Base-by-base conservation (phyloP, 2,888 invertebrate species). In the Ferdinandea cuprea region DNA sequence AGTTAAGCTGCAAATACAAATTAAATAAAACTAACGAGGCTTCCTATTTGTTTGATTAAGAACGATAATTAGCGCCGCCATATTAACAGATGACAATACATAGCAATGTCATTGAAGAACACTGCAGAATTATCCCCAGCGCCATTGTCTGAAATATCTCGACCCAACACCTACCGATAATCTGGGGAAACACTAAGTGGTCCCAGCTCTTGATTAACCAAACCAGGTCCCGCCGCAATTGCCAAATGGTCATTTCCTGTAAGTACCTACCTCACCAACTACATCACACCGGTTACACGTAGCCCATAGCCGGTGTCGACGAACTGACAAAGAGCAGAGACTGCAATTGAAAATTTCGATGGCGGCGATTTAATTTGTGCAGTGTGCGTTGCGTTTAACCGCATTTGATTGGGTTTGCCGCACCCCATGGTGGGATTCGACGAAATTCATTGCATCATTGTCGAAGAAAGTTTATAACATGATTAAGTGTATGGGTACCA, bases 351-450 rank as follows among this genome's bases (percentile, higher is more conserved):
- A 74, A 69, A 50, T 66, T 77, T 76, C 65, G 46, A 59, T 46
- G 71, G 35, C 52, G 71, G 35, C 61, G 48, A 48, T 65, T 81
- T 77, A 77, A 77, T 76, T 77, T 77, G 66, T 77, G 65, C 71
- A 71, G 54, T 72, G 54, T 72, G 77, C 77, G 61, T 76, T 72
- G 81, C 71, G 66, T 76, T 65, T 48, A 66, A 72, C 77, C 71
- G 61, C 81, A 66, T 71, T 61, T 54, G 65, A 71, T 56, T 65
- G 48, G 76, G 71, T 59, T 76, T 25, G 30, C 48, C 48, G 25
- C 44, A 11, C 58, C 37, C 76, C 44, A 61, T 58, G 69, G 63
- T 63, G 58, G 50, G 63, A 46, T 58, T 46, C 52, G 52, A 37
- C 52, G 19, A 59, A 69, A 54, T 61, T 32, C 37, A 73, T 79